Evolutionary conservation across 2,797 vertebrate genomes (phyloP).

Genomic region (Choloepus didactylus): DNA sequence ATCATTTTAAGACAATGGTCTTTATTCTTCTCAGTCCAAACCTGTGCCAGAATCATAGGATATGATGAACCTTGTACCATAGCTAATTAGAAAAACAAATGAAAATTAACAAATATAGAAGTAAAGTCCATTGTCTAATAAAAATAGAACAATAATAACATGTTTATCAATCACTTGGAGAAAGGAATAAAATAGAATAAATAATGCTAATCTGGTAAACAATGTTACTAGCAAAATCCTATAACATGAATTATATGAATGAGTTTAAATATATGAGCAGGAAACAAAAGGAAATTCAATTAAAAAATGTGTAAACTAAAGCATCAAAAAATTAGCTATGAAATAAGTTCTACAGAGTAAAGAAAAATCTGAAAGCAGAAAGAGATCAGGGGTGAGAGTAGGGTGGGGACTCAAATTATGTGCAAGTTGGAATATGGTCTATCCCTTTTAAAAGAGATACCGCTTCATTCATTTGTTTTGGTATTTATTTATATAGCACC

Average conservation of each 20-base stretch:
- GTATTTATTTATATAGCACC: not conserved
- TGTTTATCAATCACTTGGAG: constrained; percentile 23
- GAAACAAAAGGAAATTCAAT: constrained; percentile 57
- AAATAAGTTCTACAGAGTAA: not conserved
- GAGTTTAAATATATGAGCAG: constrained; percentile 48
- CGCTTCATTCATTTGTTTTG: not conserved
- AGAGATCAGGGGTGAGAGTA: not conserved
- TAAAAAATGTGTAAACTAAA: constrained; percentile 50
- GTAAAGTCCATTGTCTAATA: not conserved
- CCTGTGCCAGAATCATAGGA: not conserved
- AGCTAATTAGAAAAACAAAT: constrained; percentile 26
- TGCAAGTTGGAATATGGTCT: not conserved
- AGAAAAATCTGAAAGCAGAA: constrained; percentile 21
- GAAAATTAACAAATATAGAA: constrained; percentile 46
- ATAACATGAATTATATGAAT: constrained; percentile 54
- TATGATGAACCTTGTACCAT: not conserved
- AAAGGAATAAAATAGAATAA: constrained; percentile 41
- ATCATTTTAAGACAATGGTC: constrained; percentile 21
- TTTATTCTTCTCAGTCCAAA: constrained; percentile 44
- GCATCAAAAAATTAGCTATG: constrained; percentile 29
- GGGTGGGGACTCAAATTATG: not conserved
- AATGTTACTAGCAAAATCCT: constrained; percentile 51
- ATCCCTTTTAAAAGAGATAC: not conserved
- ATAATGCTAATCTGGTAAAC: constrained; percentile 49
- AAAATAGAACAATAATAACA: constrained; percentile 18